Base-by-base conservation (phyloP, 1,140 invertebrate genomes). In the Mesaphorura yosii region DNA sequence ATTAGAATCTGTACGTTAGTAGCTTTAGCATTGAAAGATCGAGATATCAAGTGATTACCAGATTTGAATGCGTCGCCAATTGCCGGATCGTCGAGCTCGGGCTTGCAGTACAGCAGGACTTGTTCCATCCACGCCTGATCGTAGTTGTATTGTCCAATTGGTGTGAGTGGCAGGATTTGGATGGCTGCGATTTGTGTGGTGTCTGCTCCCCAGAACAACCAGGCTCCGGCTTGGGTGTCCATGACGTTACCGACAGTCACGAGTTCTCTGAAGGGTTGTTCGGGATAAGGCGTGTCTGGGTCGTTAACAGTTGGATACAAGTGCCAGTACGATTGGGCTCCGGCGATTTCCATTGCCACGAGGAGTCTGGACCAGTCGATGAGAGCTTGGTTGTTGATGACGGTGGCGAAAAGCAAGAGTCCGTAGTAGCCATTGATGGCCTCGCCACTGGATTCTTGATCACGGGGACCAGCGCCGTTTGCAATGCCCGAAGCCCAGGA, bases 361-460 rank as follows among this genome's bases (percentile, higher is more conserved):
- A 60, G 22, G 0, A 60, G 3, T 31, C 58, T 27, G 22, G 58
- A 52, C 12, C 27, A 60, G 48, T 60, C 54, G 20, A 60, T 54
- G 19, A 60, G 34, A 3, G 46, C 29, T 41, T 51, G 58, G 40
- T 60, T 57, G 20, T 60, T 57, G 7, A 29, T 37, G 12, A 42
- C 47, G 15, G 38, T 20, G 0, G 54, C 58, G 37, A 57, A 60
- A 7, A 60, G 48, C 1, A 57, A 22, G 10, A 60, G 51, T 3
- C 54, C 54, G 27, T 60, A 60, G 42, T 60, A 60, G 0, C 54
- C 58, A 27, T 60, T 60, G 37, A 60, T 57, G 26, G 58, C 58
- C 48, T 60, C 58, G 14, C 46, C 46, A 19, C 37, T 39, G 23
- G 31, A 41, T 37, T 60, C 58, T 31, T 60, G 58, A 46, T 60